phyloP scores from a whole-genome alignment of 2,113 vertebrate species.

The Colistium nudipinnis region DNA sequence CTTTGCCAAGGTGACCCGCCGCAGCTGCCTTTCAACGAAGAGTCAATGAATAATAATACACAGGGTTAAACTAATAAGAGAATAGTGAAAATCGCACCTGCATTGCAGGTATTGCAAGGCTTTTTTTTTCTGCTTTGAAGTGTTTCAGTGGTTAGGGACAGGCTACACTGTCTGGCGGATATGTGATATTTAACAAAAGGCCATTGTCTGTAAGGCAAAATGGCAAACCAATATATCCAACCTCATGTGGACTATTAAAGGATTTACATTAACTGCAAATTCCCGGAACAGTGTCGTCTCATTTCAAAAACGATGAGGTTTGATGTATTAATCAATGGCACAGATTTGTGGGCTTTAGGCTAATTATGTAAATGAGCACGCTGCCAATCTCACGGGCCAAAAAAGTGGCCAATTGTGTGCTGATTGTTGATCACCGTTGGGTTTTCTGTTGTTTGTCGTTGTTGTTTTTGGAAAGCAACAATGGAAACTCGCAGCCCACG shows the following conservation, averaged over 20 bases:
- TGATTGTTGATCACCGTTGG: constrained; percentile 44
- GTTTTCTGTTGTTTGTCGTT: no score
- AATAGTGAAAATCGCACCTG: constrained; percentile 19
- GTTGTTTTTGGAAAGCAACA: no score
- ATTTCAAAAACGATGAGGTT: background rate
- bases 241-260: background rate
- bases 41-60: constrained; percentile 12
- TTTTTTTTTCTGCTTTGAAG: constrained; percentile 23
- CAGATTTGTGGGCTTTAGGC: background rate
- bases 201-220: constrained; percentile 55
- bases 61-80: constrained; percentile 4
- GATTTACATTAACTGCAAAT: no score
- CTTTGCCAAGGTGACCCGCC: constrained; percentile 31
- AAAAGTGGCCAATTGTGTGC: background rate
- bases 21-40: constrained; percentile 8
- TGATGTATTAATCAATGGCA: constrained; percentile 3
- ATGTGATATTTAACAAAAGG: constrained; percentile 67
- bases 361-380: constrained; percentile 20
- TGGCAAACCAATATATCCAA: constrained; percentile 56
- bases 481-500: no score
- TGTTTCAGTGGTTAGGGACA: background rate
- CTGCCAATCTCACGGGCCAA: background rate
- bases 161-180: constrained; percentile 43
- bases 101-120: constrained; percentile 30
- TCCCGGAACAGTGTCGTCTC: background rate